These are phyloP conservation scores for Drosophila tristis DNA, from an alignment of 1,140 invertebrate species.

Conservation along the genomic window DNA sequence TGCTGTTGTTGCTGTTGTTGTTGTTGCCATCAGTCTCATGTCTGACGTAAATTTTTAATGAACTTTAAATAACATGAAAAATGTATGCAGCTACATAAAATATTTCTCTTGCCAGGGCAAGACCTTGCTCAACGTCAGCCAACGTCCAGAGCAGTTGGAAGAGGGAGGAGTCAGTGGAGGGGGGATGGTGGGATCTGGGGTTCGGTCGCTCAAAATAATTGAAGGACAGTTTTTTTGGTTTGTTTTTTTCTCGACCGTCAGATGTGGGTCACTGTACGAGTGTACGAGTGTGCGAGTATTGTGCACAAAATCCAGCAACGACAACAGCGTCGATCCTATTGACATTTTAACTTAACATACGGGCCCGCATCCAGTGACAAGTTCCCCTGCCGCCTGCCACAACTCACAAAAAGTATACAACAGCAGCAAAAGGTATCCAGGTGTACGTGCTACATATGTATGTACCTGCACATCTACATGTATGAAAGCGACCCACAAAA, in stretches of 20 bases:
- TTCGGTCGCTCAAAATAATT: constrained; percentile 45
- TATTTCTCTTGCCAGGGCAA: constrained; percentile 35
- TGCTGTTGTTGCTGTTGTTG: background rate
- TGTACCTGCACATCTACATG: background rate
- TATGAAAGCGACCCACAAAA: background rate
- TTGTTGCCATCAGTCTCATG: constrained; percentile 6
- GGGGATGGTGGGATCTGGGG: constrained; percentile 3
- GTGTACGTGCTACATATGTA: background rate
- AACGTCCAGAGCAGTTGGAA: background rate
- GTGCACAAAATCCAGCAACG: constrained; percentile 32
- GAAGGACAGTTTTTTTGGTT: constrained; percentile 27
- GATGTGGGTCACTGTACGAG: constrained; percentile 43
- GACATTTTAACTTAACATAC: constrained; percentile 47
- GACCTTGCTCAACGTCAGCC: constrained; percentile 37
- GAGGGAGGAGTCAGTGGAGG: background rate
- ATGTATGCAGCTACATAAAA: constrained; percentile 46
- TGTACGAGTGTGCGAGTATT: background rate
- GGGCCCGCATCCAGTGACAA: constrained; percentile 13
- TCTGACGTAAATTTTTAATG: constrained; percentile 58
- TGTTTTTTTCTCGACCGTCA: constrained; percentile 11
- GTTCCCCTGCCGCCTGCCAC: background rate
- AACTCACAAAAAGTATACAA: background rate
- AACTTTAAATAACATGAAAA: constrained; percentile 74
- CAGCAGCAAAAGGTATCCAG: background rate
- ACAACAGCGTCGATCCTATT: constrained; percentile 37